Base-by-base conservation (phyloP, 2,888 invertebrate species). In the Conchocele bisecta region DNA sequence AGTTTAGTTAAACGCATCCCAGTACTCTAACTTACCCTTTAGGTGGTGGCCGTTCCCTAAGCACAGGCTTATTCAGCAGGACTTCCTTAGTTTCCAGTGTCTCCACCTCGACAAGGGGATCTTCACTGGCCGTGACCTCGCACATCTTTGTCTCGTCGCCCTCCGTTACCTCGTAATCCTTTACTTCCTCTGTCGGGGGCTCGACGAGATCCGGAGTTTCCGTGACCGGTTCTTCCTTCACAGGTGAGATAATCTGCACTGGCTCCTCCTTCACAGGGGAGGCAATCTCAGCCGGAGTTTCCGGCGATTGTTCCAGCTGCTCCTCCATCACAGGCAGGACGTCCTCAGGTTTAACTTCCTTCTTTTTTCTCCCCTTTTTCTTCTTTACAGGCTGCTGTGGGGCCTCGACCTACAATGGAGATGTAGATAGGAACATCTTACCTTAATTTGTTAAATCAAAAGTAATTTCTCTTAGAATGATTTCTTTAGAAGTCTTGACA, bases 291-390 rank as follows among this genome's bases (percentile, higher is more conserved):
- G 44, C 89, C 78, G 28, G n/a, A n/a, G n/a, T n/a, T n/a, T n/a
- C n/a, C n/a, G n/a, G n/a, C n/a, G n/a, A n/a, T n/a, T n/a, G n/a
- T n/a, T n/a, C n/a, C n/a, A n/a, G n/a, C n/a, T n/a, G n/a, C n/a
- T n/a, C n/a, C n/a, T n/a, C n/a, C n/a, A n/a, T n/a, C n/a, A n/a
- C n/a, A n/a, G n/a, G n/a, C n/a, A n/a, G n/a, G n/a, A n/a, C 95
- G 92, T 84, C 44, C 33, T 50, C 58, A 0, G 50, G 31, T 13
- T 66, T 59, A 0, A 56, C 51, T 85, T 95, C 94, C 29, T 95
- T 91, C 93, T 96, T 93, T 85, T 98, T 98, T 94, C 98, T 94
- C 66, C n/a, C n/a, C n/a, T n/a, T n/a, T n/a, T n/a, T n/a, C n/a
- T n/a, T n/a, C n/a, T n/a, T n/a, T n/a, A n/a, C n/a, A n/a, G n/a